Evolutionary conservation across 2,797 vertebrate genomes (phyloP).

Genomic region (Sparus aurata): DNA sequence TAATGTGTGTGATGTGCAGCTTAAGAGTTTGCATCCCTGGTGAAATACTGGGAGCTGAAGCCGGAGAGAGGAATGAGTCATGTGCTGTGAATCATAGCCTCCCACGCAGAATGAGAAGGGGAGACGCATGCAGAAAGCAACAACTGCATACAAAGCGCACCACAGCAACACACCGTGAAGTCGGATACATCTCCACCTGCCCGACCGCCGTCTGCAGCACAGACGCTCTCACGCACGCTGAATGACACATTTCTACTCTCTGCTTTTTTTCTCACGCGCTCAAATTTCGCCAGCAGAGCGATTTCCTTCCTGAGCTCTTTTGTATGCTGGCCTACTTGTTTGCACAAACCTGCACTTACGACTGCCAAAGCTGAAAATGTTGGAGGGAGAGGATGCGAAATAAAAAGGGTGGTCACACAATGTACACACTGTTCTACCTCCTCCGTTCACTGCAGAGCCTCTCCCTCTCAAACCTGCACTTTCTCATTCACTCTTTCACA

Average conservation of each 20-base stretch:
- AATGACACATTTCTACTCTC: slow-evolving; percentile 50
- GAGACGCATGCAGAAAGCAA: slow-evolving; percentile 68
- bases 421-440: slow-evolving; percentile 20
- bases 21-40: slow-evolving; percentile 71
- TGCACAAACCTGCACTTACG: slow-evolving; percentile 59
- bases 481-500: background rate
- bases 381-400: slow-evolving; percentile 32
- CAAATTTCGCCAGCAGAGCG: slow-evolving; percentile 52
- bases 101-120: slow-evolving; percentile 75
- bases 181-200: slow-evolving; percentile 60
- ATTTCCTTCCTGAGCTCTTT: slow-evolving; percentile 61
- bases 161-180: slow-evolving; percentile 48
- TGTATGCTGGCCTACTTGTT: slow-evolving; percentile 66
- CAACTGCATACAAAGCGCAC: slow-evolving; percentile 44
- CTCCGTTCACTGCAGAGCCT: slow-evolving; percentile 23
- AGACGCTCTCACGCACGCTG: slow-evolving; percentile 44
- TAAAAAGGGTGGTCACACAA: slow-evolving; percentile 58
- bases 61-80: slow-evolving; percentile 81
- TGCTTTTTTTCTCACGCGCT: slow-evolving; percentile 34
- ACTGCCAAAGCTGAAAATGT: slow-evolving; percentile 35
- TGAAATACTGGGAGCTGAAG: slow-evolving; percentile 72
- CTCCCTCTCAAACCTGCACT: slow-evolving; percentile 13
- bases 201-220: slow-evolving; percentile 42
- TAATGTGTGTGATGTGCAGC: slow-evolving; percentile 66
- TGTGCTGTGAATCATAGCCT: slow-evolving; percentile 83